Evolutionary conservation across 1,140 invertebrate species (phyloP), one percentile per base, ranked within the genome.

Genomic region (Neotoxoptera formosana): DNA sequence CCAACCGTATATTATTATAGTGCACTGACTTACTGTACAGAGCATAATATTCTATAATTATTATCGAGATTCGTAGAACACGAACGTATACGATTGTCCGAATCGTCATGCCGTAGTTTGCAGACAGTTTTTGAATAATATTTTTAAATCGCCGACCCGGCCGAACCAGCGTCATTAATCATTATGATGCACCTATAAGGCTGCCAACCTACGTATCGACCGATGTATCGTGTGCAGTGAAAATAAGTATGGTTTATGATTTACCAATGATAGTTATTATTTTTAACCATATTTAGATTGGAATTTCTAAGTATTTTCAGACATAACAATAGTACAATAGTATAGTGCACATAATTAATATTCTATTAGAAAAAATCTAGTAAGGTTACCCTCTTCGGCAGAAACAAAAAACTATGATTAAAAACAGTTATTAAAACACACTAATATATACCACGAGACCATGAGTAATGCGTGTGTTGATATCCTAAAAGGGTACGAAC

Each of bases 241-340:
- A 60, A n/a, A 76, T 11, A 7, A n/a, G 17, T 76, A 76, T 53
- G 20, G n/a, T 6, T 76, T 17, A 76, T 76, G 30, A 20, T 76
- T 76, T 76, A 3, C 30, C 60, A n/a, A n/a, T n/a, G 60, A 17
- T 76, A 17, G n/a, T 76, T 17, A 76, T 76, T 76, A 76, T 76
- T 34, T 76, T 76, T 76, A 76, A 76, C 60, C 60, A n/a, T 76
- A 76, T 76, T 76, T 76, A 76, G 60, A n/a, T 76, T n/a, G 60
- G 14, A 14, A 76, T 76, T 76, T 76, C 30, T n/a, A 34, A 76
- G 60, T 76, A 76, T 76, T 76, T 14, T n/a, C 11, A n/a, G 6
- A 17, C 60, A 76, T n/a, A 76, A 76, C 60, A 76, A 76, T n/a
- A n/a, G 60, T 76, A 17, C 60, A n/a, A n/a, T 67, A 30, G 11